phyloP scores from a whole-genome alignment of 2,888 invertebrate species.

The Endotricha flammealis region DNA sequence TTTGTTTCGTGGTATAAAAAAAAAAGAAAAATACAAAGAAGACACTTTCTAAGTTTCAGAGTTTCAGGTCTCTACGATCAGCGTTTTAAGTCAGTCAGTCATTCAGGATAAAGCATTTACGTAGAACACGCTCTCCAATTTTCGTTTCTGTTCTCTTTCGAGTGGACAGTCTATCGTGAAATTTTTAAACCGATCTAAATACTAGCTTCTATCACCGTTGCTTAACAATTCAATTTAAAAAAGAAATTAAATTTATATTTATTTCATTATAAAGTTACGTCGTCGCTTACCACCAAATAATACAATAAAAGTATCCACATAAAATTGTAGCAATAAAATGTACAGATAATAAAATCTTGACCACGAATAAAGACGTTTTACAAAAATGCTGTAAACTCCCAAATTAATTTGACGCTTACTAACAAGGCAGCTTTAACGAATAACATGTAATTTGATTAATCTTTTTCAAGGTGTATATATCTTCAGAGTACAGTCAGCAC shows the following conservation, averaged over 20 bases:
- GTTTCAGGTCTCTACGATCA: too few relatives aligned
- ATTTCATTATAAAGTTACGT: too few relatives aligned
- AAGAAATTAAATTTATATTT: neutral
- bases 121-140: too few relatives aligned
- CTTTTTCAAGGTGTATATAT: constrained; percentile 34
- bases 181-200: too few relatives aligned
- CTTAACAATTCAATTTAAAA: neutral
- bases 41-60: too few relatives aligned
- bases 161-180: too few relatives aligned
- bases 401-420: constrained; percentile 39
- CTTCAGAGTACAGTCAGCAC: constrained; percentile 22
- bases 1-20: too few relatives aligned
- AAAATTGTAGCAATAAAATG: constrained; percentile 3
- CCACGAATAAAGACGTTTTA: constrained; percentile 19
- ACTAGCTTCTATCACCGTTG: too few relatives aligned
- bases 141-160: too few relatives aligned
- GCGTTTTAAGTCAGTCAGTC: too few relatives aligned
- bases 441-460: constrained; percentile 45
- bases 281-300: neutral
- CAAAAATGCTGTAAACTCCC: constrained; percentile 26
- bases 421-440: constrained; percentile 36
- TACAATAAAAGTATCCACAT: constrained; percentile 5
- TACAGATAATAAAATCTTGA: constrained; percentile 12
- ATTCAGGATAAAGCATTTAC: too few relatives aligned
- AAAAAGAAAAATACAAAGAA: too few relatives aligned